phyloP scores from a whole-genome alignment of 2,888 invertebrate genomes.

The Tineola bisselliella region DNA sequence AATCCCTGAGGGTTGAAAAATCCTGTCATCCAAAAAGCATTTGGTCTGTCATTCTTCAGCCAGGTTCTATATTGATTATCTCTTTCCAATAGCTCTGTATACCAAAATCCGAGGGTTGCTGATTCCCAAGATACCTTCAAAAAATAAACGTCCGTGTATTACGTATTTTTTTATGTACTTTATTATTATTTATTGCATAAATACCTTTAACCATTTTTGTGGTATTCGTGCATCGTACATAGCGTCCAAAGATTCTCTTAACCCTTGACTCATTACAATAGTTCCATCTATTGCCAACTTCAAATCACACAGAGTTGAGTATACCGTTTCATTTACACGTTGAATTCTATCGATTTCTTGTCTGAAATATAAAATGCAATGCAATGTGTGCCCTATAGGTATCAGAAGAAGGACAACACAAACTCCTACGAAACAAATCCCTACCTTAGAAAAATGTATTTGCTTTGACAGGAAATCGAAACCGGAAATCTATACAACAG shows the following conservation, averaged over 20 bases:
- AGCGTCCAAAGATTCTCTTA: slow-evolving; percentile 89
- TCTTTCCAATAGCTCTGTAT: slow-evolving; percentile 92
- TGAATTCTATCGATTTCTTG: slow-evolving; percentile 87
- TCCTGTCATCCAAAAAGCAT: slow-evolving; percentile 97
- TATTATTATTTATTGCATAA: slow-evolving; percentile 13
- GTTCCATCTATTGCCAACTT: slow-evolving; percentile 97
- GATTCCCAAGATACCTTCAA: slow-evolving; percentile 95
- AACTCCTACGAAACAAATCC: no score
- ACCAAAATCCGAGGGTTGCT: slow-evolving; percentile 98
- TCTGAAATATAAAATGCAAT: slow-evolving; percentile 38
- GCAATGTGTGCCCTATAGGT: no score
- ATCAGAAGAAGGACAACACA: no score
- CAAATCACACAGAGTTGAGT: slow-evolving; percentile 84
- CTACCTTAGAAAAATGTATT: no score
- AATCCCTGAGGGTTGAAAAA: slow-evolving; percentile 98
- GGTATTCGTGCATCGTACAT: slow-evolving; percentile 98
- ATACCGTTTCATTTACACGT: slow-evolving; percentile 81
- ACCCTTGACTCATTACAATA: slow-evolving; percentile 93
- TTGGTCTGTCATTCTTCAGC: slow-evolving; percentile 83
- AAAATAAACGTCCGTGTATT: no score
- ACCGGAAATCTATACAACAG: no score
- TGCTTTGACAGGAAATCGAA: no score
- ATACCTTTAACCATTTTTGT: slow-evolving; percentile 90
- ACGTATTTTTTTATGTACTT: no score
- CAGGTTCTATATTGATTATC: slow-evolving; percentile 89